phyloP scores from a whole-genome alignment of 2,113 vertebrate genomes.

The Pluvialis apricaria region DNA sequence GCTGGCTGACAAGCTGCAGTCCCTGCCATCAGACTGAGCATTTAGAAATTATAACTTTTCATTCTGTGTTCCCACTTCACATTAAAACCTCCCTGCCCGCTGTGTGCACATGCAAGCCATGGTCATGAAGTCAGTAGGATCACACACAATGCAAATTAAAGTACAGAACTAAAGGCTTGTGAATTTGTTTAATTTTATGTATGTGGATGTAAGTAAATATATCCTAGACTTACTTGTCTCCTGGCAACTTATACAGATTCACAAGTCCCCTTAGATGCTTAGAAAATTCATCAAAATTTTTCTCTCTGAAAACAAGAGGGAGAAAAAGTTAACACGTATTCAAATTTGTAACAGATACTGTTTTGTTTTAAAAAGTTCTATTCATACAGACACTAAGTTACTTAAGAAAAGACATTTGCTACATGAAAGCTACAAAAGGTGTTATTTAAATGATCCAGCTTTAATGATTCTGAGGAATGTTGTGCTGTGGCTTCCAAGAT shows the following conservation, averaged over 20 bases:
- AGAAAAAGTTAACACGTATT: neutral
- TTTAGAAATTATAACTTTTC: neutral
- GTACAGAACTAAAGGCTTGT: neutral
- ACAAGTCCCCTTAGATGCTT: conserved; percentile 96
- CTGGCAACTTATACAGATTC: conserved; percentile 94
- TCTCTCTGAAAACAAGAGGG: conserved; percentile 79
- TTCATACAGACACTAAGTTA: neutral
- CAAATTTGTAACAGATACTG: neutral
- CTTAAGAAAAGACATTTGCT: neutral
- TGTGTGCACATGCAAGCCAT: accelerated
- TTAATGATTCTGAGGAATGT: neutral
- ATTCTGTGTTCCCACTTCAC: neutral
- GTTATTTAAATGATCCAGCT: neutral
- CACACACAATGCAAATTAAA: neutral
- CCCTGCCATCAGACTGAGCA: neutral
- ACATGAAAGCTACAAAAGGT: neutral
- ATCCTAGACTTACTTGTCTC: conserved; percentile 87
- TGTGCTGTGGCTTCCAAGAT: neutral
- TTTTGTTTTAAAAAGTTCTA: neutral
- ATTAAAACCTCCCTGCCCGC: neutral
- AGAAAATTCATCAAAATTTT: conserved; percentile 98
- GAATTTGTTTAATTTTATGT: neutral
- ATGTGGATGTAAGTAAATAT: neutral
- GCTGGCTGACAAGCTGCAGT: neutral
- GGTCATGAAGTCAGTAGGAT: neutral